Evolutionary conservation across 1,140 invertebrate genomes (phyloP).

Genomic region (Asobara japonica): DNA sequence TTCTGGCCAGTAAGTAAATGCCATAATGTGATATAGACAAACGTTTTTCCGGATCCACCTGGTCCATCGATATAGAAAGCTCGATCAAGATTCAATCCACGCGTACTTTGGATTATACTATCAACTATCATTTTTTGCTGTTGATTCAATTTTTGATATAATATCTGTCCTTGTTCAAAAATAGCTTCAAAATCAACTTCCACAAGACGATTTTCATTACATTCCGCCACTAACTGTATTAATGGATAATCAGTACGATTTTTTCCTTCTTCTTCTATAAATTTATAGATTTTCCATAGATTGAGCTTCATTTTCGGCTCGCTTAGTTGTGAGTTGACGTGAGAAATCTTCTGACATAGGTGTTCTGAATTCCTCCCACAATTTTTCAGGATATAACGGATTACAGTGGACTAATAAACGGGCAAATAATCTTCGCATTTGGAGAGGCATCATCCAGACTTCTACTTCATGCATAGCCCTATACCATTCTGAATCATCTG

Average conservation of each 20-base stretch:
- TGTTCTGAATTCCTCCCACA: constrained; percentile 28
- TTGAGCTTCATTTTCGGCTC: constrained; percentile 16
- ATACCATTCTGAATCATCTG: constrained; percentile 31
- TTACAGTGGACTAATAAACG: constrained; percentile 26
- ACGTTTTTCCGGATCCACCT: constrained; percentile 40
- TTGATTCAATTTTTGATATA: constrained; percentile 23
- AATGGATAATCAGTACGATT: neutral
- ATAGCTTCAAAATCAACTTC: neutral
- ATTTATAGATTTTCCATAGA: constrained; percentile 12
- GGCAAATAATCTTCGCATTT: constrained; percentile 24
- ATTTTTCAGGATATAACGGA: constrained; percentile 17
- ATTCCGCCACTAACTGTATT: neutral
- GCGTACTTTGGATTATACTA: neutral
- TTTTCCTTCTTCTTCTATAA: constrained; percentile 18
- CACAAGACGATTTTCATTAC: neutral
- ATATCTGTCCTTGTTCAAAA: neutral
- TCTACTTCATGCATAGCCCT: constrained; percentile 26
- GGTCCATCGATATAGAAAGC: constrained; percentile 38
- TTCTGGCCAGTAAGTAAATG: constrained; percentile 24
- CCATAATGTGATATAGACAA: constrained; percentile 27
- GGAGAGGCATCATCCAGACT: constrained; percentile 29
- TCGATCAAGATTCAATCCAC: neutral
- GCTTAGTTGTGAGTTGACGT: neutral
- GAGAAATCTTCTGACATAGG: constrained; percentile 25
- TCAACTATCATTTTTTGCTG: constrained; percentile 21